A percentile compares a stretch with the other conserved stretches of the same genome.
Conservation (phyloP, 2,888 invertebrate genomes). For the Eristalis arbustorum region DNA sequence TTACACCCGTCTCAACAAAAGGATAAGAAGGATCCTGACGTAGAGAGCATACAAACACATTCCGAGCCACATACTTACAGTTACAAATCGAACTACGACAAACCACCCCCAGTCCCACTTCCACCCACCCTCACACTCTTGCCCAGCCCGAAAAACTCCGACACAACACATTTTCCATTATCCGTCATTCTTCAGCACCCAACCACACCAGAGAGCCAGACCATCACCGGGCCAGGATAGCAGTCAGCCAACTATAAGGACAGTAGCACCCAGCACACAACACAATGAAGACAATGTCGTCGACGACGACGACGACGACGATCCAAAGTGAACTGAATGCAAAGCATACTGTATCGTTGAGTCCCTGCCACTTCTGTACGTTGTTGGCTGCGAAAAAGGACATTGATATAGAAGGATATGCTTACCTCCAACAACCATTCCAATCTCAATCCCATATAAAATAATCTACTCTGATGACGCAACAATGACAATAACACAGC, state of each 20-base stretch:
- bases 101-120: constrained; percentile 6
- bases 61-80: constrained; percentile 65
- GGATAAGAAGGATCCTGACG: constrained; percentile 48
- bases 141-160: neutral
- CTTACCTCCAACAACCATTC: constrained; percentile 34
- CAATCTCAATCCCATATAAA: constrained; percentile 62
- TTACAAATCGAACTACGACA: constrained; percentile 68
- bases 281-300: constrained; percentile 31
- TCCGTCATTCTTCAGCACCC: constrained; percentile 51
- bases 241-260: constrained; percentile 50
- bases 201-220: neutral
- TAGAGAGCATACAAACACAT: constrained; percentile 50
- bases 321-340: constrained; percentile 56
- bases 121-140: no score
- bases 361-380: constrained; percentile 20
- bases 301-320: constrained; percentile 28
- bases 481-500: constrained; percentile 64
- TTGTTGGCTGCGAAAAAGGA: constrained; percentile 43
- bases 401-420: constrained; percentile 56
- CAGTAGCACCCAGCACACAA: constrained; percentile 29
- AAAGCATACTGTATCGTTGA: constrained; percentile 55
- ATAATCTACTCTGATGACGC: constrained; percentile 71
- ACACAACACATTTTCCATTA: constrained; percentile 65
- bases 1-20: constrained; percentile 24
- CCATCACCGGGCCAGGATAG: neutral